Evolutionary conservation across 2,797 vertebrate species (phyloP), one percentile per base, ranked within the genome.

Genomic region (Enteromius mattozi): DNA sequence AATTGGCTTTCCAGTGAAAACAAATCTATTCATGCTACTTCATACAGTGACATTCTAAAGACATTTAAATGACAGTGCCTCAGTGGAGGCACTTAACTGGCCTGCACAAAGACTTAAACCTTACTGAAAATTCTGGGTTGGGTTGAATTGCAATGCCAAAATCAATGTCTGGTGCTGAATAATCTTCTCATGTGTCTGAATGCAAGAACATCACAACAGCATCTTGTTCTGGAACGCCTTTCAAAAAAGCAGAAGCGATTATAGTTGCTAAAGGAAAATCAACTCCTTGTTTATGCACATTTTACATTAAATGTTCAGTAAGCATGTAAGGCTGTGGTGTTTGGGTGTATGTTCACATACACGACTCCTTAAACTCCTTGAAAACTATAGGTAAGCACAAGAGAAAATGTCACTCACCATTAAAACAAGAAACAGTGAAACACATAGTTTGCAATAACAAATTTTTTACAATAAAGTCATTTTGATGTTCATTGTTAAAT

Each of bases 181-280:
- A 6, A 69, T 51, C 49, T 68, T 17, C 65, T 30, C 61, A 35
- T 35, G 3, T 68, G 65, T 37, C 33, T 37, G 19, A 68, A 63
- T 63, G 24, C 2, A 16, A 63, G 27, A 63, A 68, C 2, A 68
- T 68, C 33, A 19, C 65, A 37, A 66, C 65, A 66, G 17, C n/a
- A n/a, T 14, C 16, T 3, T 35, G 30, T 35, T 35, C 63, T 33
- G 30, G 17, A 66, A 66, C n/a, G 12, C 35, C 21, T 24, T 69
- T 40, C 37, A n/a, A 21, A 69, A 69, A 69, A n/a, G 37, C 40
- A 21, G 21, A 40, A 69, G 37, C 68, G 40, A 69, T 69, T 42
- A 69, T 69, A 69, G 66, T 21, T 40, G 66, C 35, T n/a, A 69
- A 69, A 2, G 66, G 35, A 68, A 21, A 69, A n/a, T 19, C 66